Percentiles rank a stretch among this genome's conserved stretches.
phyloP scores from a whole-genome alignment of 2,113 vertebrate species.

The Brachyhypopomus gauderio region DNA sequence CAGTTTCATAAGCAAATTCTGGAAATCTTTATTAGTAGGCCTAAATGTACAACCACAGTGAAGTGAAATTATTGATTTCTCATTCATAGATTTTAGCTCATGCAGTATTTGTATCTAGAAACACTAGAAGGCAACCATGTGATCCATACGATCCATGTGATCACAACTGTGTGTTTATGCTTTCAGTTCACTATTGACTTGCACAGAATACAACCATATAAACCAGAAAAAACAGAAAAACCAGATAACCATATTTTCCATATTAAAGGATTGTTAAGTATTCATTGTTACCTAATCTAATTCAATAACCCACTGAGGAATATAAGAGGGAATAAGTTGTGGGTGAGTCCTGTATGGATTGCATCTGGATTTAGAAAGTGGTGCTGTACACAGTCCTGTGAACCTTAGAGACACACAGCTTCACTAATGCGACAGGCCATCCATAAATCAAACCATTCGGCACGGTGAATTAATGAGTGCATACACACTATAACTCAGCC shows the following conservation, averaged over 20 bases:
- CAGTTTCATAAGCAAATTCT: no score
- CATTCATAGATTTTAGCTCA: background rate
- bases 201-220: background rate
- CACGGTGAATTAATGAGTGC: conserved; percentile 46
- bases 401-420: conserved; percentile 29
- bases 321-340: no score
- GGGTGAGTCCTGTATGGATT: background rate
- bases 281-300: background rate
- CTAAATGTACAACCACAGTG: no score
- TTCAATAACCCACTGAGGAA: no score
- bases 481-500: conserved; percentile 40
- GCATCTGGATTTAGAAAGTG: background rate
- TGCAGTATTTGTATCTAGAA: background rate
- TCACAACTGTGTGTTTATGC: background rate
- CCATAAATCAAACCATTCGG: conserved; percentile 50
- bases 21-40: no score
- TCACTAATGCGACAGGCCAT: conserved; percentile 35
- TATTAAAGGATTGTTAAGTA: no score
- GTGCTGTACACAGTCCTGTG: background rate
- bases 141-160: no score
- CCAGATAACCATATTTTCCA: no score
- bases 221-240: no score
- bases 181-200: background rate
- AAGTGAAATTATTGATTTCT: no score
- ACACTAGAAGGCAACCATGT: no score